phyloP scores from a whole-genome alignment of 2,113 vertebrate species.

The Ellobius talpinus region DNA sequence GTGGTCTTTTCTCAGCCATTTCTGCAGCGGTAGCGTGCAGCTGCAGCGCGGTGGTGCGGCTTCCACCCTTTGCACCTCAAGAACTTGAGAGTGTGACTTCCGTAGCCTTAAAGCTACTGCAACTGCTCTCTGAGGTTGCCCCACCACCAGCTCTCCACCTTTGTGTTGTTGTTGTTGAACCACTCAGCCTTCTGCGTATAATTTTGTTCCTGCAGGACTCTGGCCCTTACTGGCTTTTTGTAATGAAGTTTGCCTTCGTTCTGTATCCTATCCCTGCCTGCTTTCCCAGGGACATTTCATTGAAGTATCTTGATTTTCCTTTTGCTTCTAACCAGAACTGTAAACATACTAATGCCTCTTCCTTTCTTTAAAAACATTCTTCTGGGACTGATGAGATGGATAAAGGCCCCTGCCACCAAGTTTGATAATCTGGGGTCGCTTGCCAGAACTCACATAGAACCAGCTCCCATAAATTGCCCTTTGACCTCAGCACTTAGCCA shows the following conservation, averaged over 20 bases:
- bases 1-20: not conserved
- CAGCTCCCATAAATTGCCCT: not conserved
- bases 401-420: not conserved
- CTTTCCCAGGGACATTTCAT: not conserved
- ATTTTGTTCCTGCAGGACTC: not conserved
- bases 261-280: too few species aligned
- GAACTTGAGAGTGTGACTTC: slow-evolving; percentile 43
- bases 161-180: not conserved
- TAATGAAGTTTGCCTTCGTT: not conserved
- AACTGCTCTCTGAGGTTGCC: not conserved
- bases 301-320: not conserved
- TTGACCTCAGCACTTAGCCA: not conserved
- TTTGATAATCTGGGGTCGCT: not conserved
- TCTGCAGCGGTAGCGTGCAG: not conserved
- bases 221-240: not conserved
- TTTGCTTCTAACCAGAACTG: not conserved
- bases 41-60: not conserved
- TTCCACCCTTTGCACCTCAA: not conserved
- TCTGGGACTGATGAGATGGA: not conserved
- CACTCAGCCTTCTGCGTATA: too few species aligned
- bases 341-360: not conserved
- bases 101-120: not conserved
- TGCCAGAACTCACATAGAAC: not conserved
- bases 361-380: not conserved
- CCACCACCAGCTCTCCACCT: not conserved